Percentiles rank a stretch among this genome's conserved stretches.
phyloP scores from a whole-genome alignment of 2,888 invertebrate genomes.

The Falcaria lacertinaria region DNA sequence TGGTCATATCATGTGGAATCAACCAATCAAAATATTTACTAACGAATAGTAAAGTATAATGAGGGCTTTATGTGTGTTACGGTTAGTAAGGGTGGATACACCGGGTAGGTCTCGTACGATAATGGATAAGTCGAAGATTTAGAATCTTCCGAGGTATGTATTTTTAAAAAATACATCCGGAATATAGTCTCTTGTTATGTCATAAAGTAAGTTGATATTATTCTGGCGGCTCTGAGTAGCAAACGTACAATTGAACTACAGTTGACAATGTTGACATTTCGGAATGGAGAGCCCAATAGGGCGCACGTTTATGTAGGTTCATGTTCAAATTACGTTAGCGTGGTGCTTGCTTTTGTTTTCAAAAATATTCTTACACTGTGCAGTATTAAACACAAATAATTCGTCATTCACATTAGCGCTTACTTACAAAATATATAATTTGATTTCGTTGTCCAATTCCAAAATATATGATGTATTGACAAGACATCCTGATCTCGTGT shows the following conservation, averaged over 20 bases:
- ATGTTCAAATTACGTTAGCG: slow-evolving; percentile 60
- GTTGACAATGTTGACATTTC: slow-evolving; percentile 19
- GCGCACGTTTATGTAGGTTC: slow-evolving; percentile 35
- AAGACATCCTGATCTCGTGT: slow-evolving; percentile 19
- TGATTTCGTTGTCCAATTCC: slow-evolving; percentile 7
- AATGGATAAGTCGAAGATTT: slow-evolving; percentile 64
- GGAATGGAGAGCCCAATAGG: slow-evolving; percentile 17
- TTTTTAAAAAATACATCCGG: slow-evolving; percentile 73
- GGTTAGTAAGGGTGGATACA: slow-evolving; percentile 59
- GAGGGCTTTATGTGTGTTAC: slow-evolving; percentile 61
- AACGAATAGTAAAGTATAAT: slow-evolving; percentile 55
- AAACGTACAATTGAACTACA: slow-evolving; percentile 24
- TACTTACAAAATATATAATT: slow-evolving; percentile 66
- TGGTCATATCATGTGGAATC: slow-evolving; percentile 75
- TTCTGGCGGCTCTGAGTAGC: slow-evolving; percentile 45
- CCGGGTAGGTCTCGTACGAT: slow-evolving; percentile 59
- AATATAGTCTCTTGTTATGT: slow-evolving; percentile 43
- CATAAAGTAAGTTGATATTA: slow-evolving; percentile 48
- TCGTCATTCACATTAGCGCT: slow-evolving; percentile 57
- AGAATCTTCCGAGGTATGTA: slow-evolving; percentile 72
- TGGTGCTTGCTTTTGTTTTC: slow-evolving; percentile 70
- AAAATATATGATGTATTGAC: slow-evolving; percentile 1
- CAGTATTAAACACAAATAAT: slow-evolving; percentile 65
- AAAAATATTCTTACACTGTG: slow-evolving; percentile 56
- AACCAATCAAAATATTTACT: slow-evolving; percentile 54